phyloP scores from a whole-genome alignment of 2,888 invertebrate species.

The Netelia melanura region DNA sequence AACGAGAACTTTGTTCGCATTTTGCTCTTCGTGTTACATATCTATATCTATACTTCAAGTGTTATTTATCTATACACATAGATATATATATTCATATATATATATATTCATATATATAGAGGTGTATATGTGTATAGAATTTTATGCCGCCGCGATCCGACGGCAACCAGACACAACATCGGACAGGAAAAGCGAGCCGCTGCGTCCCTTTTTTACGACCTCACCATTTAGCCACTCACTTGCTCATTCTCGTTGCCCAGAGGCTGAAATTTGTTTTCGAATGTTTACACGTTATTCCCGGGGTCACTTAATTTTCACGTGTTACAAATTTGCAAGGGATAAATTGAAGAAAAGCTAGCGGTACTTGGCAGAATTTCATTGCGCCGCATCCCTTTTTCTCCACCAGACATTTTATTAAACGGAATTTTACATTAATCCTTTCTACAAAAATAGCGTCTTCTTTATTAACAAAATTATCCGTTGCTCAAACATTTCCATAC shows the following conservation, averaged over 20 bases:
- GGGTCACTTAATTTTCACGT: slow-evolving; percentile 28
- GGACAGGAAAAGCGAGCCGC: slow-evolving; percentile 32
- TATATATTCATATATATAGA: neutral
- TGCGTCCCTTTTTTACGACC: slow-evolving; percentile 47
- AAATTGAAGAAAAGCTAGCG: slow-evolving; percentile 11
- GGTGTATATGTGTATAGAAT: neutral
- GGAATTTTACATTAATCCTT: no score
- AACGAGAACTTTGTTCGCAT: slow-evolving; percentile 59
- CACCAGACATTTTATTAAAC: no score
- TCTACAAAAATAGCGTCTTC: no score
- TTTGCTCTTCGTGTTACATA: neutral
- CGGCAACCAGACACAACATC: slow-evolving; percentile 43
- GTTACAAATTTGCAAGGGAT: slow-evolving; percentile 8
- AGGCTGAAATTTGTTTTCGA: slow-evolving; percentile 15
- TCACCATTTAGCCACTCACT: slow-evolving; percentile 35
- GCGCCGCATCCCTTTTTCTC: neutral
- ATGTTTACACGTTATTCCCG: slow-evolving; percentile 40
- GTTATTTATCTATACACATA: neutral
- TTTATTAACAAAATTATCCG: no score
- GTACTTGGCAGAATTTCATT: slow-evolving; percentile 12
- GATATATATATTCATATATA: neutral
- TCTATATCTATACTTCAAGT: neutral
- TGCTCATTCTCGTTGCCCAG: neutral
- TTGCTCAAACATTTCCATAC: no score
- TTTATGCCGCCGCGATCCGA: slow-evolving; percentile 57